phyloP scores from a whole-genome alignment of 2,888 invertebrate species.

The Autographa gamma region DNA sequence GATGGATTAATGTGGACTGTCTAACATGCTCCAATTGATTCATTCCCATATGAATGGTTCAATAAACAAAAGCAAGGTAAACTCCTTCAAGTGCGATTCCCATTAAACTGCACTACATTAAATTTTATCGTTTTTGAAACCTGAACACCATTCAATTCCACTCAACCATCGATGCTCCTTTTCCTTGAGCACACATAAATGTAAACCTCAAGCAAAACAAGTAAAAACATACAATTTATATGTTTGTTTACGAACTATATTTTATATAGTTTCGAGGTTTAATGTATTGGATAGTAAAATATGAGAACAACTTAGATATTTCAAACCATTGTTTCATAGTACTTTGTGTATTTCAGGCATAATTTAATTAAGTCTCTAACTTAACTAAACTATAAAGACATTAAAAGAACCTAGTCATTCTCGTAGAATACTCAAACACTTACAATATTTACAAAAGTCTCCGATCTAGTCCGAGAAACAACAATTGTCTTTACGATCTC shows the following conservation, averaged over 20 bases:
- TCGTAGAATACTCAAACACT: too few species aligned
- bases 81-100: background rate
- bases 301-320: background rate
- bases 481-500: background rate
- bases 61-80: background rate
- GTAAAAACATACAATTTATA: constrained; percentile 48
- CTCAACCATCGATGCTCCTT: constrained; percentile 8
- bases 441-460: background rate
- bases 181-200: constrained; percentile 19
- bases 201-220: constrained; percentile 33
- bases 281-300: background rate
- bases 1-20: background rate
- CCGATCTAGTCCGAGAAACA: background rate
- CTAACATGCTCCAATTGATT: background rate
- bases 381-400: too few species aligned
- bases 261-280: background rate
- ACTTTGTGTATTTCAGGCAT: too few species aligned
- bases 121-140: background rate
- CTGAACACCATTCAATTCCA: constrained; percentile 7
- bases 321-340: too few species aligned
- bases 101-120: background rate
- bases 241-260: constrained; percentile 43
- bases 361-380: too few species aligned
- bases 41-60: background rate
- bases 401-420: too few species aligned